phyloP scores from a whole-genome alignment of 2,888 invertebrate species.

The Chloroclysta siterata region DNA sequence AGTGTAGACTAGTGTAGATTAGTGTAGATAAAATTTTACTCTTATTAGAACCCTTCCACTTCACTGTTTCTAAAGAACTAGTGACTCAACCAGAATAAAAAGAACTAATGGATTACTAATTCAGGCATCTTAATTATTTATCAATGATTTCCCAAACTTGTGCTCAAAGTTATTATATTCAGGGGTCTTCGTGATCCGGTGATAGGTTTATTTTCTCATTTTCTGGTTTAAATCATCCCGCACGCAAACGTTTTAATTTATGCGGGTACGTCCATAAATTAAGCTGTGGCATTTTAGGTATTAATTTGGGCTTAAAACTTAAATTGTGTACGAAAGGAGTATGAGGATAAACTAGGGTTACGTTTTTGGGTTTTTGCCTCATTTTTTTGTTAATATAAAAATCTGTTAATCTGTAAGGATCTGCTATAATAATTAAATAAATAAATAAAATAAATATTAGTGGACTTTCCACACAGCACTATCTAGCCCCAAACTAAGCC shows the following conservation, averaged over 20 bases:
- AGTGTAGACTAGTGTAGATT: no score
- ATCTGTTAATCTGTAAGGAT: neutral
- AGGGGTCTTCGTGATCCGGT: constrained; percentile 46
- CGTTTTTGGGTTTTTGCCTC: constrained; percentile 3
- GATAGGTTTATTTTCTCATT: constrained; percentile 54
- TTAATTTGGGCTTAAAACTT: constrained; percentile 38
- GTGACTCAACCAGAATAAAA: neutral
- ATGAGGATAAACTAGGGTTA: constrained; percentile 20
- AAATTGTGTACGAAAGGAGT: constrained; percentile 20
- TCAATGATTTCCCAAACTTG: constrained; percentile 12
- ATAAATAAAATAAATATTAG: no score
- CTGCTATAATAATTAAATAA: no score
- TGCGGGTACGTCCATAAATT: constrained; percentile 51
- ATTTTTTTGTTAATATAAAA: neutral
- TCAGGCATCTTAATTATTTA: neutral
- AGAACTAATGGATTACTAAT: neutral
- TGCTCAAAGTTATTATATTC: constrained; percentile 19
- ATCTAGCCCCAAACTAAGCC: no score
- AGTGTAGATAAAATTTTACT: no score
- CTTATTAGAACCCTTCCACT: no score
- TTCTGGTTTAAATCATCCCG: constrained; percentile 48
- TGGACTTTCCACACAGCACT: no score
- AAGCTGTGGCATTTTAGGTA: constrained; percentile 40
- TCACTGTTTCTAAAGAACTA: no score
- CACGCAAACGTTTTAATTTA: constrained; percentile 53